These are phyloP conservation scores for Oophaga sylvatica DNA, from an alignment of 2,797 vertebrate species.

Conservation along the genomic window DNA sequence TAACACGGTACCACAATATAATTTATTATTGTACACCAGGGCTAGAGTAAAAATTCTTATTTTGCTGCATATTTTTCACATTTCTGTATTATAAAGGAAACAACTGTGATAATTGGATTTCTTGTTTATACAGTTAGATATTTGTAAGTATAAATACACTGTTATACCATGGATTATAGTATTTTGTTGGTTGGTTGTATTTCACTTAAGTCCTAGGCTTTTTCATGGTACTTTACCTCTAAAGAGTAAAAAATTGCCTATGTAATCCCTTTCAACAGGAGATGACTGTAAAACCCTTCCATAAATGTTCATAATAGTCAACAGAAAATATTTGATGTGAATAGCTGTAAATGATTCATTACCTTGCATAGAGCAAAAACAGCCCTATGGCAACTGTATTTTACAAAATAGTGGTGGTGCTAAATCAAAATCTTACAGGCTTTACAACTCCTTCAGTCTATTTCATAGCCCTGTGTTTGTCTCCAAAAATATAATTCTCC, in stretches of 20 bases:
- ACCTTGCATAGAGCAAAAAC: neutral
- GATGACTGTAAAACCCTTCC: neutral
- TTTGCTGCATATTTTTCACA: neutral
- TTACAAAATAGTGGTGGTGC: neutral
- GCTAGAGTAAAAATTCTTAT: neutral
- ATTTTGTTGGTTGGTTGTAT: neutral
- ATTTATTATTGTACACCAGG: too few species aligned
- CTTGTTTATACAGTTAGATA: neutral
- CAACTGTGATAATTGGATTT: neutral
- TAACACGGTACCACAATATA: too few species aligned
- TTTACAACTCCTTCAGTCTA: slow-evolving; percentile 6
- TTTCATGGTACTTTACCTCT: neutral
- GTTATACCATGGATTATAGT: neutral
- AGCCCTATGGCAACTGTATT: neutral
- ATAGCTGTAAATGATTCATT: neutral
- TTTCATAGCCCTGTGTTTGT: neutral
- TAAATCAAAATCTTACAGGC: slow-evolving; percentile 3
- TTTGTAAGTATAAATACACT: neutral
- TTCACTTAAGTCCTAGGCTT: neutral
- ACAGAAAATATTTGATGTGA: slow-evolving; percentile 8
- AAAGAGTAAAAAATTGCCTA: neutral
- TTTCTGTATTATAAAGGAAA: neutral
- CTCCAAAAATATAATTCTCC: neutral
- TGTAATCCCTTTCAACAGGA: neutral
- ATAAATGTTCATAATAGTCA: neutral